These are phyloP conservation scores for Coturnix japonica DNA, from an alignment of 2,113 vertebrate genomes.

Conservation along the genomic window DNA sequence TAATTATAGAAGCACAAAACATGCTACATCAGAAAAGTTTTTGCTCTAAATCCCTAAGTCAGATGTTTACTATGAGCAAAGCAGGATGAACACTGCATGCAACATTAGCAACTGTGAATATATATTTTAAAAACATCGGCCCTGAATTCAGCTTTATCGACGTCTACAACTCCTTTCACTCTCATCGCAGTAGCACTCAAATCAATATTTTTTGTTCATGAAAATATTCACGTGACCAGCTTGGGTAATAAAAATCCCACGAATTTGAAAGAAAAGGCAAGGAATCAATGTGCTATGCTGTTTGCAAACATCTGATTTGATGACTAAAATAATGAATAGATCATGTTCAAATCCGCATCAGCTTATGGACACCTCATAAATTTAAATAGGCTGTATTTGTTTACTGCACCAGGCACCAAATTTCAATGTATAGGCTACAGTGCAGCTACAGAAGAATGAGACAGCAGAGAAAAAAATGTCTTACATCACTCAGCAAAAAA, in stretches of 20 bases:
- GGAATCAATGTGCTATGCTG: not conserved
- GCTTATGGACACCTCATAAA: not conserved
- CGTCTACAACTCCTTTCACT: not conserved
- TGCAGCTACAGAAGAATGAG: not conserved
- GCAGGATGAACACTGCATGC: not conserved
- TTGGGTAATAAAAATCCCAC: not conserved
- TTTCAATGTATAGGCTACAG: not conserved
- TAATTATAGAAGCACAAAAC: conserved; percentile 40
- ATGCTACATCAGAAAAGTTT: not conserved
- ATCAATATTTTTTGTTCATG: not conserved
- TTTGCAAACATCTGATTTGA: not conserved
- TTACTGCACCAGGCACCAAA: not conserved
- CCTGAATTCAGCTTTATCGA: not conserved
- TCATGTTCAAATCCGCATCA: not conserved
- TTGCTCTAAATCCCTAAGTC: not conserved
- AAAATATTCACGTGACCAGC: not conserved
- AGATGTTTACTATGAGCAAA: not conserved
- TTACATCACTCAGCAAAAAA: conserved; percentile 16
- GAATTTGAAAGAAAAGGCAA: not conserved
- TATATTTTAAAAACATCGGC: not conserved
- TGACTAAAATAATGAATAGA: not conserved
- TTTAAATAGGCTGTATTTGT: not conserved
- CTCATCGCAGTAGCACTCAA: not conserved
- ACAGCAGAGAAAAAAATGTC: not conserved
- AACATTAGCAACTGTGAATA: not conserved